Percentiles rank a stretch among this genome's conserved stretches.
Conservation (phyloP, 2,888 invertebrate genomes). For the Clepsis dumicolana region DNA sequence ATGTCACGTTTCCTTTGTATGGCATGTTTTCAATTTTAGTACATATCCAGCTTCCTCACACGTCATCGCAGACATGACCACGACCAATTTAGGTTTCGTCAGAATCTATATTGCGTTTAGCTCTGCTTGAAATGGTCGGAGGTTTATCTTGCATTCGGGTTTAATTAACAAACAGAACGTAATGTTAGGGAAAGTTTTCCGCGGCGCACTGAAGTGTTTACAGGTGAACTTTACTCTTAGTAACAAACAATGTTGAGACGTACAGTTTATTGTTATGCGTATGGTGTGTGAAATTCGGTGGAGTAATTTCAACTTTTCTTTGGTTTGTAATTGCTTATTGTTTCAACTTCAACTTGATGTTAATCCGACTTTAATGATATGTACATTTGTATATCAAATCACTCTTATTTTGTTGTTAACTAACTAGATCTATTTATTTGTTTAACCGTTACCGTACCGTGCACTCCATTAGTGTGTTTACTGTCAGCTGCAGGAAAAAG, state of each 20-base stretch:
- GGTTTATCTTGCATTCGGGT: constrained; percentile 9
- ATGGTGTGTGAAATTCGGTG: background rate
- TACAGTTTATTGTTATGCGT: background rate
- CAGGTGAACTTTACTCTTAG: constrained; percentile 13
- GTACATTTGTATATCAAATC: too few relatives aligned
- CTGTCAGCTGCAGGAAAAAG: too few relatives aligned
- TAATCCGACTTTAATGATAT: background rate
- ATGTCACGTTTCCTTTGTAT: constrained; percentile 55
- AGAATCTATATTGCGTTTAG: background rate
- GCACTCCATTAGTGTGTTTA: background rate
- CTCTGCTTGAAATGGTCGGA: background rate
- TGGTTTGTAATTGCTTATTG: background rate
- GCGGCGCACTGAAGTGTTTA: constrained; percentile 7
- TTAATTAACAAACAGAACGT: constrained; percentile 26
- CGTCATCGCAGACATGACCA: background rate
- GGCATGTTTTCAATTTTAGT: constrained; percentile 54
- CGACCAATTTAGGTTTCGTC: background rate
- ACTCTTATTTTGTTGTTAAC: too few relatives aligned
- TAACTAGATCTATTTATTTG: background rate
- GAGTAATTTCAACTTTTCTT: background rate
- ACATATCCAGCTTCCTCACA: constrained; percentile 30
- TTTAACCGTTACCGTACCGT: background rate
- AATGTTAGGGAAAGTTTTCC: constrained; percentile 23
- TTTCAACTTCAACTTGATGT: background rate
- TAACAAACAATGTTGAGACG: background rate